phyloP scores from a whole-genome alignment of 2,888 invertebrate species.

The Meganola albula region DNA sequence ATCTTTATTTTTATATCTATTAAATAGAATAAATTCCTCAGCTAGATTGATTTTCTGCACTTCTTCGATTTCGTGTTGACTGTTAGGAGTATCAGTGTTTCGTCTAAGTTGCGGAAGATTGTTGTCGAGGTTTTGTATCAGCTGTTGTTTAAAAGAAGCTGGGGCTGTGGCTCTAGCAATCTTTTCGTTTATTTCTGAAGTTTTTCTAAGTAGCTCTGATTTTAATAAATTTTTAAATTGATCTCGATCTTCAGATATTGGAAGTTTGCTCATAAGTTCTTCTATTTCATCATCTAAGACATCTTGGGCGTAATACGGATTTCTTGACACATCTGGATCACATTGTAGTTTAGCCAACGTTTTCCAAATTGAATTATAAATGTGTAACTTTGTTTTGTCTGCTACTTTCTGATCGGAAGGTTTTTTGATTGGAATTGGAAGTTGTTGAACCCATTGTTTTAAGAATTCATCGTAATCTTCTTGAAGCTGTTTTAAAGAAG shows the following conservation, averaged over 20 bases:
- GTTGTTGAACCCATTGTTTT: conserved; percentile 40
- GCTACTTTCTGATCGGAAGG: conserved; percentile 27
- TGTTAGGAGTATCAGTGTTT: conserved; percentile 11
- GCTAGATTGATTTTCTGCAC: conserved; percentile 38
- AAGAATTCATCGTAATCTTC: conserved; percentile 39
- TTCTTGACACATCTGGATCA: conserved; percentile 35
- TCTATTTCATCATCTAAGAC: conserved; percentile 54
- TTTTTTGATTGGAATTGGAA: conserved; percentile 36
- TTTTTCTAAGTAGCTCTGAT: conserved; percentile 43
- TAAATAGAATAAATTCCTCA: conserved; percentile 44
- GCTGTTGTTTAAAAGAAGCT: conserved; percentile 40
- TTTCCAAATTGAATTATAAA: conserved; percentile 50
- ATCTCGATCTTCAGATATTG: neutral
- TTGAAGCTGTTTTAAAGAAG: conserved; percentile 31
- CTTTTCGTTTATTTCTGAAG: conserved; percentile 32
- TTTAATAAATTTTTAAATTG: conserved; percentile 29
- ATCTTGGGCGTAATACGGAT: conserved; percentile 48
- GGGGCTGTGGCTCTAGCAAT: conserved; percentile 26
- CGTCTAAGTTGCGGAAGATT: conserved; percentile 28
- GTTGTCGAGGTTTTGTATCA: conserved; percentile 37
- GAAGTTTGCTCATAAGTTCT: conserved; percentile 40
- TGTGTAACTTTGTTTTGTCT: conserved; percentile 37
- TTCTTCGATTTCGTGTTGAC: conserved; percentile 39
- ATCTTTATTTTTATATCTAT: conserved; percentile 40
- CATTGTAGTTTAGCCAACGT: conserved; percentile 43